Conservation (phyloP, 2,888 invertebrate species). For the Drosophila meridionalis region DNA sequence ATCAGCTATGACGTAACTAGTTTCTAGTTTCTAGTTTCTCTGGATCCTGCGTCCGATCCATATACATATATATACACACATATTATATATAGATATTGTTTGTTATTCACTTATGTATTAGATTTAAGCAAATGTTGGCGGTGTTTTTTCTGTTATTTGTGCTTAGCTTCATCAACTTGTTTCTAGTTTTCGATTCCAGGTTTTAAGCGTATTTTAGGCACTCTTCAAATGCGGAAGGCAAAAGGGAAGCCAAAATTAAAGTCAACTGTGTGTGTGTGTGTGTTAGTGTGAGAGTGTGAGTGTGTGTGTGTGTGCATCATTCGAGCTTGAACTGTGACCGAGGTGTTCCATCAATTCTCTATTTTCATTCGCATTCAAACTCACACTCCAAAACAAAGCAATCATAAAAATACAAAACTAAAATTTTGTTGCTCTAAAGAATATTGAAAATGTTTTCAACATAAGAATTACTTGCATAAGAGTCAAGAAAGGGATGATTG, state of each 20-base stretch:
- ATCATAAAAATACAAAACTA: not conserved
- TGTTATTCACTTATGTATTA: constrained; percentile 2
- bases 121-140: constrained; percentile 7
- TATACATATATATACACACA: not conserved
- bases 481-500: not conserved
- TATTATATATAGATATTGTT: not conserved
- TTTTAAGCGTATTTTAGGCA: constrained; percentile 53
- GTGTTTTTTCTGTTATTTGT: constrained; percentile 41
- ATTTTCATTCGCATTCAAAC: not conserved
- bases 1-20: constrained; percentile 1
- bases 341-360: not conserved
- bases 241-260: constrained; percentile 34
- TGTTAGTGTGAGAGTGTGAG: not conserved
- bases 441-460: not conserved
- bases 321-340: not conserved
- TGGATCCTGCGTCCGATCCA: not conserved
- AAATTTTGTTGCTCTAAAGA: not conserved
- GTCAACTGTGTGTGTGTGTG: not conserved
- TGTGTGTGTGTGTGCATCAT: constrained; percentile 1
- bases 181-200: constrained; percentile 17
- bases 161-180: constrained; percentile 12
- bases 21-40: constrained; percentile 3
- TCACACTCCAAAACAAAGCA: not conserved
- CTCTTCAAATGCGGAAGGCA: constrained; percentile 56
- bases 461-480: not conserved